These are phyloP conservation scores for Ataeniobius toweri DNA, from an alignment of 2,797 vertebrate species.

Conservation along the genomic window DNA sequence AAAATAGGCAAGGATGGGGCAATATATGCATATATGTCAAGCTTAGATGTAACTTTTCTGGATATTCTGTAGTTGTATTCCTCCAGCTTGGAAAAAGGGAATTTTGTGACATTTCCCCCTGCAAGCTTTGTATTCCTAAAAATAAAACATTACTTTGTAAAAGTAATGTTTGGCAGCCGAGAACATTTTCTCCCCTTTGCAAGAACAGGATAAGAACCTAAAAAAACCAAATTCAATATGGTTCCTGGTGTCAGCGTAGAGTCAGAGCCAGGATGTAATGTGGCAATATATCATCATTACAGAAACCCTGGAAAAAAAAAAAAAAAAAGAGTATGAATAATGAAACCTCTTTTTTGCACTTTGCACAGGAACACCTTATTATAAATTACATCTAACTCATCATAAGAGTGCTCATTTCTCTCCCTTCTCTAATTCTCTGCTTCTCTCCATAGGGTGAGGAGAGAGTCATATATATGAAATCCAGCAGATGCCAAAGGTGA, in stretches of 20 bases:
- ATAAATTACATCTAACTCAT: conserved; percentile 60
- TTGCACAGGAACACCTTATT: conserved; percentile 56
- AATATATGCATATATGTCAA: conserved; percentile 33
- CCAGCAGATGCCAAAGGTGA: conserved; percentile 70
- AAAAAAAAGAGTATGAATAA: conserved; percentile 47
- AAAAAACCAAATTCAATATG: conserved; percentile 61
- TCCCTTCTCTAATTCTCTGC: conserved; percentile 45
- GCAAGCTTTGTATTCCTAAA: conserved; percentile 41
- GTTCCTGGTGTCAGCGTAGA: conserved; percentile 48
- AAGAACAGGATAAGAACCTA: conserved; percentile 31
- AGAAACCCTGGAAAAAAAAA: conserved; percentile 23
- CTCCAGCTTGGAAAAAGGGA: conserved; percentile 32
- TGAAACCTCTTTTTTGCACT: conserved; percentile 54
- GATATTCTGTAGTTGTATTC: conserved; percentile 1
- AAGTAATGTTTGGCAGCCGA: conserved; percentile 22
- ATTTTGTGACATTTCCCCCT: conserved; percentile 30
- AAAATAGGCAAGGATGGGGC: background rate
- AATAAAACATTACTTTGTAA: conserved; percentile 30
- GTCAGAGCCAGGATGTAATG: conserved; percentile 55
- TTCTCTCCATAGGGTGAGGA: conserved; percentile 43
- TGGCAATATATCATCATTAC: conserved; percentile 71
- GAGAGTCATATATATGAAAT: conserved; percentile 61
- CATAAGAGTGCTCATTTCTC: conserved; percentile 52
- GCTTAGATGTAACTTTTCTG: conserved; percentile 27
- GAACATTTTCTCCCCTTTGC: conserved; percentile 26